These are phyloP conservation scores for Herminia tarsipennalis DNA, from an alignment of 2,888 invertebrate genomes.

Conservation along the genomic window DNA sequence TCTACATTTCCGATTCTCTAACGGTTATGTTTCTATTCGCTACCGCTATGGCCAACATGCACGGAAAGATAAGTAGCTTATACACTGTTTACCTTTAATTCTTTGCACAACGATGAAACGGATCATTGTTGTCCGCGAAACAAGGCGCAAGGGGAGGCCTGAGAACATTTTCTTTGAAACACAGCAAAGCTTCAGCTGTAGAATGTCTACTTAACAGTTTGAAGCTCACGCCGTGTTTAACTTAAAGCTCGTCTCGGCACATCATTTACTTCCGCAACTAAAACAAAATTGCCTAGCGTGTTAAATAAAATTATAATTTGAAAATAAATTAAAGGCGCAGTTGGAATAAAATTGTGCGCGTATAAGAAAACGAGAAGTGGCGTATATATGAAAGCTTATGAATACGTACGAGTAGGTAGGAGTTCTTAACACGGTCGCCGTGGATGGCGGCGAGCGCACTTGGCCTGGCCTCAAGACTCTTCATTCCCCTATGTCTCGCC, in stretches of 20 bases:
- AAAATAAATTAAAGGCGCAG: conserved; percentile 41
- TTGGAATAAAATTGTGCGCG: conserved; percentile 33
- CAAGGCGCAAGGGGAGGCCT: conserved; percentile 16
- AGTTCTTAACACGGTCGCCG: conserved; percentile 62
- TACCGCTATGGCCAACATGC: neutral
- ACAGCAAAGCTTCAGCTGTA: conserved; percentile 14
- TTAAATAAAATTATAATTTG: conserved; percentile 31
- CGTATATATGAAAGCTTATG: conserved; percentile 56
- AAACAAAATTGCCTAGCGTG: conserved; percentile 30
- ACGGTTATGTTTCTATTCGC: neutral
- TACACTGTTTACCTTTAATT: conserved; percentile 33
- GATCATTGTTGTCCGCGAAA: conserved; percentile 35
- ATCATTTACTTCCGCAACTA: conserved; percentile 28
- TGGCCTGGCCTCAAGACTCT: conserved; percentile 73
- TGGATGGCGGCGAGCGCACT: conserved; percentile 59
- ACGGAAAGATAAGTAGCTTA: conserved; percentile 24
- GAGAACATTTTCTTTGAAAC: conserved; percentile 25
- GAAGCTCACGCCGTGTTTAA: conserved; percentile 17
- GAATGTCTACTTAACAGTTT: conserved; percentile 20
- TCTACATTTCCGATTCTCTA: no score
- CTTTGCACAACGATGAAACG: conserved; percentile 27
- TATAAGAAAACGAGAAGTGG: conserved; percentile 26
- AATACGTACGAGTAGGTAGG: conserved; percentile 57
- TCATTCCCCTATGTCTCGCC: conserved; percentile 78
- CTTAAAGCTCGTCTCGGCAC: conserved; percentile 14